A percentile compares a stretch with the other conserved stretches of the same genome.
Conservation (phyloP, 1,140 invertebrate genomes). For the Lepidotrigona ventralis region DNA sequence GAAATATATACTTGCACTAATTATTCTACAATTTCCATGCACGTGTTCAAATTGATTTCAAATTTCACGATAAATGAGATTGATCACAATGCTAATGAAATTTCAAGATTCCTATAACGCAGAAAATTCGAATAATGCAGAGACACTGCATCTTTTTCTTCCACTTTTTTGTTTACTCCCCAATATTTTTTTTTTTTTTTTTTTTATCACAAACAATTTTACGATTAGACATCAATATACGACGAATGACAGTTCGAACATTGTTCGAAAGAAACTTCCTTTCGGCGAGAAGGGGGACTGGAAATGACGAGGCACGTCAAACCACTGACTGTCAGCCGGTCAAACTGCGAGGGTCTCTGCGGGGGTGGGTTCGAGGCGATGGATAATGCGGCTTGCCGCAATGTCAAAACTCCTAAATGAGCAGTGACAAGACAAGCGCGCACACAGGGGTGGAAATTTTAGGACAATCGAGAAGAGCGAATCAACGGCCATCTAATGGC, state of each 20-base stretch:
- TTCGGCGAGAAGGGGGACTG: not conserved
- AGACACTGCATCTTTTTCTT: too few species aligned
- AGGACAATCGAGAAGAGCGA: not conserved
- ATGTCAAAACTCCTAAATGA: slow-evolving; percentile 55
- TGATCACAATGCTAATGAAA: too few species aligned
- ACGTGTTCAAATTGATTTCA: too few species aligned
- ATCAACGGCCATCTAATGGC: too few species aligned
- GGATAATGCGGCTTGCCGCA: slow-evolving; percentile 53
- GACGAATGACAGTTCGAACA: too few species aligned
- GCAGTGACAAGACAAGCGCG: slow-evolving; percentile 14
- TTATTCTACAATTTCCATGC: too few species aligned
- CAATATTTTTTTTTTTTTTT: not conserved
- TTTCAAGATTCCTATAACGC: too few species aligned
- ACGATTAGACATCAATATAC: not conserved
- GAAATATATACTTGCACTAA: too few species aligned
- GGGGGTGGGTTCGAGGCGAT: slow-evolving; percentile 19
- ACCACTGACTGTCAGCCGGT: slow-evolving; percentile 48
- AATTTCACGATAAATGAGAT: too few species aligned
- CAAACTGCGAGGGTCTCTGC: slow-evolving; percentile 15
- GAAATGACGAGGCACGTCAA: slow-evolving; percentile 51
- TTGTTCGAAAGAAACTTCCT: not conserved
- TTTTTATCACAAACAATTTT: not conserved
- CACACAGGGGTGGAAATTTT: not conserved
- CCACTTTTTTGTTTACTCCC: too few species aligned
- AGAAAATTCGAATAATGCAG: too few species aligned